Evolutionary conservation across 2,797 vertebrate genomes (phyloP).

Genomic region (Falco biarmicus): DNA sequence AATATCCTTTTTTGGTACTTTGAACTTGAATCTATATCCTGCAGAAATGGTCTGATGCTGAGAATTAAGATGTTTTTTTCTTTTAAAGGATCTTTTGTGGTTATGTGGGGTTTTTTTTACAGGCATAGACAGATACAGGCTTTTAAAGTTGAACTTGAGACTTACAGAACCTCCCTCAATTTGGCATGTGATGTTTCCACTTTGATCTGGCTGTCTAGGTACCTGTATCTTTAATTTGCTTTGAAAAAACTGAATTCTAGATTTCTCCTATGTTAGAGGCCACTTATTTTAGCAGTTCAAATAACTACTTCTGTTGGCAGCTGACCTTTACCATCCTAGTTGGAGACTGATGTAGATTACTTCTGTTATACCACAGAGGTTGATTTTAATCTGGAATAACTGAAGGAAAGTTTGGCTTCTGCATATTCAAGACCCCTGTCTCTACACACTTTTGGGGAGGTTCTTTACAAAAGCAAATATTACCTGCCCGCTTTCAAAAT

Average conservation of each 20-base stretch:
- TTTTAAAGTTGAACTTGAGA: not conserved
- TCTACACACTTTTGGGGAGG: rapidly evolving
- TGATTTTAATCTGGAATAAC: not conserved
- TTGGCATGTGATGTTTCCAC: not conserved
- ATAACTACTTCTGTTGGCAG: not conserved
- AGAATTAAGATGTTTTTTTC: not conserved
- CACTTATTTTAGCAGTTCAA: not conserved
- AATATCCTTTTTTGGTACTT: not conserved
- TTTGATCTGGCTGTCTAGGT: not conserved
- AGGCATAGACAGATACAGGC: rapidly evolving
- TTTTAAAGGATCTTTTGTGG: not conserved
- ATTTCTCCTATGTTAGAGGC: not conserved
- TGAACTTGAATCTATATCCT: not conserved
- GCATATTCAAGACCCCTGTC: not conserved
- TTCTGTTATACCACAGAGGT: not conserved
- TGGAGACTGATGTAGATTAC: not conserved
- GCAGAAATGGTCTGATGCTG: not conserved
- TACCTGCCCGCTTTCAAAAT: not conserved
- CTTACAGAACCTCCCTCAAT: not conserved
- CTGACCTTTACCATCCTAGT: not conserved
- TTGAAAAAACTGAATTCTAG: not conserved
- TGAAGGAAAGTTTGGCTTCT: not conserved
- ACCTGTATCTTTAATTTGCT: rapidly evolving
- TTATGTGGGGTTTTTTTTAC: not conserved
- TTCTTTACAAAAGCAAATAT: not conserved